Percentiles rank a stretch among this genome's conserved stretches.
Evolutionary conservation across 2,113 vertebrate genomes (phyloP).

Genomic region (Capra hircus): DNA sequence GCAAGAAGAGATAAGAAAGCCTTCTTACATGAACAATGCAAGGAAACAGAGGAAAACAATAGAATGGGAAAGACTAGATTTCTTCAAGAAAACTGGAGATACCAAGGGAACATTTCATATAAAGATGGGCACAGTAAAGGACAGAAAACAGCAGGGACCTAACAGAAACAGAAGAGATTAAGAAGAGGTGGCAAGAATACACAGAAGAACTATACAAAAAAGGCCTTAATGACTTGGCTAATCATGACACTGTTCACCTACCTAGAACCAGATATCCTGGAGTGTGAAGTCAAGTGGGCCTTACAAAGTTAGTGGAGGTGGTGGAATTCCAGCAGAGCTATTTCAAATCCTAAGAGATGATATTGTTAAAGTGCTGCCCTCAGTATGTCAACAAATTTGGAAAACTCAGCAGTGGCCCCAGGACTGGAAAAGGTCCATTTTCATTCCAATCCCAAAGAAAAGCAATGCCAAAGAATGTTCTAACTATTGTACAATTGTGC

Average conservation of each 20-base stretch:
- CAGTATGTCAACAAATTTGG: background rate
- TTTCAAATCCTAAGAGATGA: background rate
- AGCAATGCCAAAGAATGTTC: background rate
- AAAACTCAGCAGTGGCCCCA: background rate
- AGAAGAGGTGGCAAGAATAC: no score
- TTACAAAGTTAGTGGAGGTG: background rate
- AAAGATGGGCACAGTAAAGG: no score
- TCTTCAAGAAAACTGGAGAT: no score
- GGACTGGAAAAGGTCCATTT: background rate
- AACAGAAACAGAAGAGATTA: no score
- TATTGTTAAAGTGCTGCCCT: background rate
- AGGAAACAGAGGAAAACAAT: background rate
- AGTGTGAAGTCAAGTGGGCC: background rate
- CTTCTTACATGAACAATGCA: background rate
- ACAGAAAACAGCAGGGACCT: no score
- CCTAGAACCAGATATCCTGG: background rate
- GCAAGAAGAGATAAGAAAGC: background rate
- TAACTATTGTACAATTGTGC: background rate
- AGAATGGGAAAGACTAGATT: background rate
- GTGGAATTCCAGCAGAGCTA: background rate
- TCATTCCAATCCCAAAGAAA: background rate
- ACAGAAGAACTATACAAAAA: background rate
- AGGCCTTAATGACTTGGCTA: background rate
- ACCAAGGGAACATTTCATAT: no score
- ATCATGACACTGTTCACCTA: background rate